Evolutionary conservation across 1,140 invertebrate species (phyloP), one percentile per base, ranked within the genome.

Genomic region (Megalonaias nervosa): DNA sequence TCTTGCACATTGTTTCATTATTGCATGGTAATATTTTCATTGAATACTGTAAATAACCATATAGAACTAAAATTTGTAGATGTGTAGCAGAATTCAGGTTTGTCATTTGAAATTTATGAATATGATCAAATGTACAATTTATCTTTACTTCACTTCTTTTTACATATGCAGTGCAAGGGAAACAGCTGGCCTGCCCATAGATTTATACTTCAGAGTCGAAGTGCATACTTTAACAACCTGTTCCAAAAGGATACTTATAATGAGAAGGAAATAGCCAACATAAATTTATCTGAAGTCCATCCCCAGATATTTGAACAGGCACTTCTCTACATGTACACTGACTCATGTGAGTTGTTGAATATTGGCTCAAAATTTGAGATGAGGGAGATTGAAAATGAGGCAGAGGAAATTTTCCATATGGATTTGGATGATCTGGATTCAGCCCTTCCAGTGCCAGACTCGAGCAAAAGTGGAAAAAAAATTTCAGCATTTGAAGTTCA

Each of bases 261-360:
- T 67, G 74, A 80, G 14, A 71, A 67, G 13, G 75, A 85, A 17
- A 69, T 58, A 15, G 74, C 77, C 19, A 61, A 84, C 17, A 67
- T 87, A 1, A 72, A 79, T n/a, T 61, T 86, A 56, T 64, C 74
- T 16, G 69, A 86, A 84, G 86, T 94, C 0, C 90, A 93, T 67
- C 91, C 93, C 3, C 91, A 93, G 17, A 92, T 94, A 23, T 94
- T 95, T 85, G 91, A 93, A 65, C 92, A 94, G 81, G 87, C 95
- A 14, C 83, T 95, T 13, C 83, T 89, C 38, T 95, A 90, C 86
- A 92, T 95, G 68, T 96, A 95, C 82, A 94, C 93, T 15, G 93
- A 93, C 55, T 91, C 89, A 0, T 95, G 94, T 89, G 93, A 94
- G 83, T 91, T 94, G 12, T 86, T 93, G 0, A 90, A 91, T 59